phyloP scores from a whole-genome alignment of 2,113 vertebrate genomes.

The Nesogale talazaci region DNA sequence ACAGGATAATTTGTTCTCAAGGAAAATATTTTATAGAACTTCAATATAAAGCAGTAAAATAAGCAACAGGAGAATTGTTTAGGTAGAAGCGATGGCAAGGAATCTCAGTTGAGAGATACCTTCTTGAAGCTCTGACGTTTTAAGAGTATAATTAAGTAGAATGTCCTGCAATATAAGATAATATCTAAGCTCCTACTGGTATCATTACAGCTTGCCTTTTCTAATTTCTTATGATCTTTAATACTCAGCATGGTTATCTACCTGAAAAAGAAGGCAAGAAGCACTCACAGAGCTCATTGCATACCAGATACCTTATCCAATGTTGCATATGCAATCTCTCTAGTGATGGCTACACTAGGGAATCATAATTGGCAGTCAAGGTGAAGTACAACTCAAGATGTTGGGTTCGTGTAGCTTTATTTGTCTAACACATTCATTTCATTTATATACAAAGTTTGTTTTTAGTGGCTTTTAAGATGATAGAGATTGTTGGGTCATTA shows the following conservation, averaged over 20 bases:
- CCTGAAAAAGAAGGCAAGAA: background rate
- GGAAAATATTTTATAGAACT: constrained; percentile 1
- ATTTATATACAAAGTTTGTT: no score
- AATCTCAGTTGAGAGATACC: background rate
- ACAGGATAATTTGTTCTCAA: background rate
- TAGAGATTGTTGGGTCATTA: no score
- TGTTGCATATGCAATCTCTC: no score
- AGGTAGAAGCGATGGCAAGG: background rate
- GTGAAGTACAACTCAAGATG: no score
- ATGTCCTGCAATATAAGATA: background rate
- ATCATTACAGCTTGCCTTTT: background rate
- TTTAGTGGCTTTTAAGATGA: no score
- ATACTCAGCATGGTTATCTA: background rate
- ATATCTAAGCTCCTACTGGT: background rate
- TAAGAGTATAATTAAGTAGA: background rate
- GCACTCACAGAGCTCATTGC: no score
- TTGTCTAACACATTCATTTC: no score
- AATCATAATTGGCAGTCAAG: no score
- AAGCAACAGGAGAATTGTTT: background rate
- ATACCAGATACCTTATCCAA: no score
- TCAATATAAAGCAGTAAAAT: background rate
- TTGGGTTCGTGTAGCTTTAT: no score
- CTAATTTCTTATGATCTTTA: background rate
- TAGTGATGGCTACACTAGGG: no score
- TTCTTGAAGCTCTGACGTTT: background rate